Evolutionary conservation across 2,113 vertebrate species (phyloP).

Genomic region (Herpailurus yagouaroundi): DNA sequence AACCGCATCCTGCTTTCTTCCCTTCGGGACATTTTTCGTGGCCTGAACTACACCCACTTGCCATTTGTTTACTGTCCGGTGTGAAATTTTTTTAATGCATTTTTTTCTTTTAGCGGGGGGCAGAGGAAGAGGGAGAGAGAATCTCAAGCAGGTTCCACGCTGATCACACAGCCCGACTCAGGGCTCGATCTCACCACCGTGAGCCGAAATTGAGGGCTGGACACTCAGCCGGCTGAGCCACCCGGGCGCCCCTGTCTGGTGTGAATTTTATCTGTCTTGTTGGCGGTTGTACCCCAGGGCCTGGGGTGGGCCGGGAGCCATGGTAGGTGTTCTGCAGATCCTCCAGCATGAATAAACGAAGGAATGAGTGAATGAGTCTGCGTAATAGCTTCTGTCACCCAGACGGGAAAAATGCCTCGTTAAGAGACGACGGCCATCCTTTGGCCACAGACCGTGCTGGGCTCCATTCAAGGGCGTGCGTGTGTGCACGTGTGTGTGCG

Average conservation of each 20-base stretch:
- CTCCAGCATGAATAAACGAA: not conserved
- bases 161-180: too few species aligned
- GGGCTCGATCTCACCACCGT: too few species aligned
- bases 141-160: too few species aligned
- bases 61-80: not conserved
- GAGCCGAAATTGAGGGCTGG: too few species aligned
- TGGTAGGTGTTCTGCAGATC: fast-evolving
- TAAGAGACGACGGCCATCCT: not conserved
- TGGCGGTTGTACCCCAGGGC: not conserved
- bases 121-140: too few species aligned
- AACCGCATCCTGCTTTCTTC: not conserved
- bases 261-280: not conserved
- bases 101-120: too few species aligned
- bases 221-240: too few species aligned
- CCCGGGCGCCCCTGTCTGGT: not conserved
- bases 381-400: not conserved
- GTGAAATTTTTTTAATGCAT: not conserved
- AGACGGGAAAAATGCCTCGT: not conserved
- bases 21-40: not conserved
- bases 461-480: not conserved
- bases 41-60: not conserved
- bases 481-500: too few species aligned
- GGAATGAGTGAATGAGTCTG: not conserved
- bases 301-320: not conserved
- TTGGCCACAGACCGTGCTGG: not conserved